Percentiles rank a stretch among this genome's conserved stretches.
Conservation (phyloP, 2,888 invertebrate species). For the Cantharis rustica region DNA sequence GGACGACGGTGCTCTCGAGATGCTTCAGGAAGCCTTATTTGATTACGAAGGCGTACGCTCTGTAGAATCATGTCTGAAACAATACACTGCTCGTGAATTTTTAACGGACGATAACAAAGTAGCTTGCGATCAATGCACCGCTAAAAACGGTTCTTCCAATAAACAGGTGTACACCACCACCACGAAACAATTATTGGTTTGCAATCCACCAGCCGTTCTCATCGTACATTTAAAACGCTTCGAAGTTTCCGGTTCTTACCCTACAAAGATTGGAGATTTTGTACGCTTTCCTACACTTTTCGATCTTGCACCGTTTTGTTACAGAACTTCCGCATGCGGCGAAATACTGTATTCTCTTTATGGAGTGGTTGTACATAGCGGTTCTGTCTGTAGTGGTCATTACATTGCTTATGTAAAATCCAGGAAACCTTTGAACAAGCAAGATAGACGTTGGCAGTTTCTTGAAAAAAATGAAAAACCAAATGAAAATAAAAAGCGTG, state of each 20-base stretch:
- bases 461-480: slow-evolving; percentile 59
- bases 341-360: slow-evolving; percentile 84
- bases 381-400: slow-evolving; percentile 85
- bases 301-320: slow-evolving; percentile 91
- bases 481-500: slow-evolving; percentile 49
- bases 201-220: slow-evolving; percentile 89
- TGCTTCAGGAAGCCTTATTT: slow-evolving; percentile 63
- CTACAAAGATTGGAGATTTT: slow-evolving; percentile 81
- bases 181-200: slow-evolving; percentile 84
- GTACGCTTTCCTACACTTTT: slow-evolving; percentile 86
- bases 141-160: slow-evolving; percentile 65
- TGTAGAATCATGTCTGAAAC: slow-evolving; percentile 86
- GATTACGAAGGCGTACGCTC: slow-evolving; percentile 79
- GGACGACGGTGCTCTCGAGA: slow-evolving; percentile 39
- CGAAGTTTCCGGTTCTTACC: slow-evolving; percentile 63
- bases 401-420: slow-evolving; percentile 96
- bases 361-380: slow-evolving; percentile 94
- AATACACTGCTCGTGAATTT: slow-evolving; percentile 89
- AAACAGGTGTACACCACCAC: slow-evolving; percentile 81
- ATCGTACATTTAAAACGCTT: slow-evolving; percentile 96
- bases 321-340: slow-evolving; percentile 61
- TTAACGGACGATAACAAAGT: slow-evolving; percentile 93
- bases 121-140: slow-evolving; percentile 88
- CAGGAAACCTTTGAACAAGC: slow-evolving; percentile 53
- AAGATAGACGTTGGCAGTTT: slow-evolving; percentile 76